Evolutionary conservation across 2,888 invertebrate species (phyloP), one percentile per base, ranked within the genome.

Genomic region (Periphyllus acericola): DNA sequence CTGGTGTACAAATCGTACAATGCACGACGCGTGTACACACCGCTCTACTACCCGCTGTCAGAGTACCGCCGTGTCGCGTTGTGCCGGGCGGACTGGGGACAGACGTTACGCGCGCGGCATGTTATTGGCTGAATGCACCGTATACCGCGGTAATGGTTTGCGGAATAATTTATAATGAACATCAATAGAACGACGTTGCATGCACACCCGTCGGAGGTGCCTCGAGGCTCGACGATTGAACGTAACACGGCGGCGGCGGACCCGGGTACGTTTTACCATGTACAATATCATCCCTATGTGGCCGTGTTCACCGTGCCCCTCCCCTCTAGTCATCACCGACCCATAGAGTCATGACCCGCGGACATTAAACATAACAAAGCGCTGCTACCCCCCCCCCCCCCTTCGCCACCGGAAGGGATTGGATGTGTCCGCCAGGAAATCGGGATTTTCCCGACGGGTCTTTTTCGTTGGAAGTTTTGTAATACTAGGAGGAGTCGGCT

Each of bases 131-230:
- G 32, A 52, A 21, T 21, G 52, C 9, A 55, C 29, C 8, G n/a
- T 25, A 14, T 25, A 6, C 40, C 19, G 14, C 21, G 60, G 32
- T 78, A 78, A 55, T 32, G 52, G 52, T 52, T 25, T 4, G 21
- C 32, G 78, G 52, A 78, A 78, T 52, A 55, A 78, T 78, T 78
- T 32, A 78, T 78, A 52, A 32, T 32, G 11, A 52, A 78, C 78
- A 78, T 78, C 78, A 21, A 78, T 19, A 52, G 78, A 25, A 55
- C 52, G 78, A 32, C 32, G 11, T 25, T 78, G 32, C 32, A 25
- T 78, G 32, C 32, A 25, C 25, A 4, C 25, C 21, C 60, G 25
- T 29, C 4, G 6, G 21, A 52, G 46, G 52, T 25, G 19, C 52
- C 78, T 55, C 52, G 78, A 78, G 14, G 46, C 46, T 46, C 52